Evolutionary conservation across 1,140 invertebrate genomes (phyloP).

Genomic region (Acromyrmex heyeri): DNA sequence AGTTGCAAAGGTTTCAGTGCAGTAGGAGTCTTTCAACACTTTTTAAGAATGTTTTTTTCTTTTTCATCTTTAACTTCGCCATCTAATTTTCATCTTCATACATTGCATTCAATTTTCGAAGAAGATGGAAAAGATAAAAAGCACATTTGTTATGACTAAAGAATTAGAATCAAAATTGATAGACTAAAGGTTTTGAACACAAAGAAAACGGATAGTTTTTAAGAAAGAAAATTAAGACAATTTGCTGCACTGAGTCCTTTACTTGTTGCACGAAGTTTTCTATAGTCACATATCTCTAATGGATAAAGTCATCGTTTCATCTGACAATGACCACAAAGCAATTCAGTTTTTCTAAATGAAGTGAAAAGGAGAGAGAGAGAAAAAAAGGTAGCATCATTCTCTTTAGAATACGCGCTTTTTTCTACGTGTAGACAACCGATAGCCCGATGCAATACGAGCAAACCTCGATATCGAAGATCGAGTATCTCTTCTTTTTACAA

Average conservation of each 20-base stretch:
- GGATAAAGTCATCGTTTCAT: constrained; percentile 39
- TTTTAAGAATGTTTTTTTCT: background rate
- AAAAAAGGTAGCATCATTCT: constrained; percentile 22
- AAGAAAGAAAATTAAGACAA: background rate
- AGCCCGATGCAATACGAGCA: constrained; percentile 29
- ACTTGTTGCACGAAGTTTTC: constrained; percentile 8
- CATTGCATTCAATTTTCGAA: background rate
- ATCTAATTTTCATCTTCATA: background rate
- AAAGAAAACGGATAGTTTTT: background rate
- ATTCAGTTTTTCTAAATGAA: constrained; percentile 35
- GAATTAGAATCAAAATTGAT: constrained; percentile 10
- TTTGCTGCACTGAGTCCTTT: constrained; percentile 10
- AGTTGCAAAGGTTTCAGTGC: background rate
- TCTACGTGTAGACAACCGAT: constrained; percentile 55
- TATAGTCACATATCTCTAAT: constrained; percentile 49
- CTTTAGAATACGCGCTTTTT: constrained; percentile 53
- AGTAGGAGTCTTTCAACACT: background rate
- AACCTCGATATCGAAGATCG: constrained; percentile 13
- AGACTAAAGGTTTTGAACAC: background rate
- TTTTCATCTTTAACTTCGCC: background rate
- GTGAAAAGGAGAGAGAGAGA: background rate
- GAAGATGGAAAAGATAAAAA: background rate
- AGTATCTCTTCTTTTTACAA: constrained; percentile 38
- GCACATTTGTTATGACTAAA: background rate
- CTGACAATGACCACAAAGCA: constrained; percentile 40